Base-by-base conservation (phyloP, 64 coral and sea anemone genomes). In the Stichodactyla helianthus region DNA sequence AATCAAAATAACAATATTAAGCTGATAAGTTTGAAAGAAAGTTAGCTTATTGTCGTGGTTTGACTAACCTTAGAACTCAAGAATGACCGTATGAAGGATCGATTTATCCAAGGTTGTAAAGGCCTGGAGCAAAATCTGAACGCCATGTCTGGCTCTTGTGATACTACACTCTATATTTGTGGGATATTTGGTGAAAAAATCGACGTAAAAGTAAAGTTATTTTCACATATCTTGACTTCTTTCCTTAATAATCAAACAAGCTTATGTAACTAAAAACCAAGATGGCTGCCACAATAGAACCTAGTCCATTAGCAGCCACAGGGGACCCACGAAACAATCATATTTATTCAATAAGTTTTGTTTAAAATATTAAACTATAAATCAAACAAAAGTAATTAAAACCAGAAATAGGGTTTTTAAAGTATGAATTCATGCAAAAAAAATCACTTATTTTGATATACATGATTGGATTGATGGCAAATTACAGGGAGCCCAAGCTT, bases 51-150 rank as follows among this genome's bases (percentile, higher is more conserved):
- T 65, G 19, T 65, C 56, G 6, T 65, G 5, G 35, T 22, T 5
- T 65, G 62, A 81, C 78, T 5, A 52, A 81, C 78, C 78, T 81
- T 44, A 18, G 78, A 11, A 11, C 19, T 81, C 35, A 52, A 53
- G 35, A 81, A 10, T 9, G 78, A n/a, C 53, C 78, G 78, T 52
- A 81, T 2, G 17, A 23, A 52, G 12, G 78, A 53, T 53, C 52
- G 19, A 54, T 52, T 81, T 54, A 81, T n/a, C 78, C 78, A 81
- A 52, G 78, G 78, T 54, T 81, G 78, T 52, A 81, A 11, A 52
- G 78, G 78, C 52, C 53, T 81, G 20, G 52, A 54, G 78, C 78
- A 81, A 51, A 81, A 81, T 81, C 78, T 81, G 52, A 81, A 81
- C 51, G 78, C 78, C 78, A 81, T 81, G n/a, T 9, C 35, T 8